phyloP scores from a whole-genome alignment of 2,888 invertebrate species.

The Oligia latruncula region DNA sequence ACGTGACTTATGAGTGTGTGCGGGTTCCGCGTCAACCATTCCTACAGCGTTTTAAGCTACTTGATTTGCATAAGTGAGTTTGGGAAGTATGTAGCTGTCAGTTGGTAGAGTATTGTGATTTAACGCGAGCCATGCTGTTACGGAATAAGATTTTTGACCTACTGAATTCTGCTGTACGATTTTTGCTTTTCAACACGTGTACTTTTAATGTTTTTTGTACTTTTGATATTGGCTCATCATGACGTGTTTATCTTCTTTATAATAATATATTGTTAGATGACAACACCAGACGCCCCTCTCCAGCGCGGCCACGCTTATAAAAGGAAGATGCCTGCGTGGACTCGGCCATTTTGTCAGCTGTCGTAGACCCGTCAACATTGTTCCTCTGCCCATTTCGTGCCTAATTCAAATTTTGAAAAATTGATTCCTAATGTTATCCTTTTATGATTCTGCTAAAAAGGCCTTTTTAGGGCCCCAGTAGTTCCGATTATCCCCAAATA shows the following conservation, averaged over 20 bases:
- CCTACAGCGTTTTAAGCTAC: constrained; percentile 44
- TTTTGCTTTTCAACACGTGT: neutral
- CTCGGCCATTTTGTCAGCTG: no score
- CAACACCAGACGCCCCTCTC: no score
- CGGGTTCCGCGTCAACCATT: constrained; percentile 37
- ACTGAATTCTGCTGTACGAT: neutral
- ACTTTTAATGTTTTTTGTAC: neutral
- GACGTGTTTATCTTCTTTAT: neutral
- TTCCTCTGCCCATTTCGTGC: no score
- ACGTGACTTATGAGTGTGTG: constrained; percentile 45
- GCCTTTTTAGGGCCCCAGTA: no score
- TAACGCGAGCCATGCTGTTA: constrained; percentile 33
- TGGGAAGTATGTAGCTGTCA: constrained; percentile 50
- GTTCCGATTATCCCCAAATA: neutral
- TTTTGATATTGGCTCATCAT: neutral
- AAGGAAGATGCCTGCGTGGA: no score
- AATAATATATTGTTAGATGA: no score
- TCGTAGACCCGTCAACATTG: no score
- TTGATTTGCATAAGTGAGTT: constrained; percentile 56
- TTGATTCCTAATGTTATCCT: no score
- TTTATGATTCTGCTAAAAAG: no score
- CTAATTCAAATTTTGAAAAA: no score
- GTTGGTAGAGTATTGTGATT: constrained; percentile 45
- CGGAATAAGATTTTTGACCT: constrained; percentile 27
- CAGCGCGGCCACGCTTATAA: no score